Evolutionary conservation across 2,888 invertebrate species (phyloP).

Genomic region (Nasonia oneida): DNA sequence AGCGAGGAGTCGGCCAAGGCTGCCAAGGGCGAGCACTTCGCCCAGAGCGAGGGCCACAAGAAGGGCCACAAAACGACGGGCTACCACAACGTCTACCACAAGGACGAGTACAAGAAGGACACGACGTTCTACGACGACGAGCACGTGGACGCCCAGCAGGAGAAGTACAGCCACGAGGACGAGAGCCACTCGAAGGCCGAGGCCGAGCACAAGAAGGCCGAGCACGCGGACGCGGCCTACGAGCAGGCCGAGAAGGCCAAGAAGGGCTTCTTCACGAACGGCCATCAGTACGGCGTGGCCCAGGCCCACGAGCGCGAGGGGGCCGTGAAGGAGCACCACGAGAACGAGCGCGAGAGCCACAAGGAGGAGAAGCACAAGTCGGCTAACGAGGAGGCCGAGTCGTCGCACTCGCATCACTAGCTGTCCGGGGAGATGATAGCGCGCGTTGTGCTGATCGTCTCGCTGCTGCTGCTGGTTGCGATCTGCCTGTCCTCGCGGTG

Average conservation of each 20-base stretch:
- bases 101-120: conserved; percentile 89
- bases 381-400: conserved; percentile 17
- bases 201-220: conserved; percentile 78
- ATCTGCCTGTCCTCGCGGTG: background rate
- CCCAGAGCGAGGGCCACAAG: conserved; percentile 83
- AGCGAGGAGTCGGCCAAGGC: conserved; percentile 82
- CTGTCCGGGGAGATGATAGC: no score
- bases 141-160: conserved; percentile 84
- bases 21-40: conserved; percentile 82
- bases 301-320: conserved; percentile 80
- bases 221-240: conserved; percentile 78
- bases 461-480: no score
- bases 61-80: conserved; percentile 87
- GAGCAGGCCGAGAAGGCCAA: conserved; percentile 80
- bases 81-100: conserved; percentile 87
- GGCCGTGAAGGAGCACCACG: conserved; percentile 64
- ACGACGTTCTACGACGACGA: conserved; percentile 88
- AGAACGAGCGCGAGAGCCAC: conserved; percentile 33
- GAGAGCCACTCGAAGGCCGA: conserved; percentile 79
- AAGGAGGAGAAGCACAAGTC: conserved; percentile 40
- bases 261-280: conserved; percentile 80
- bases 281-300: conserved; percentile 80
- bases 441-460: no score
- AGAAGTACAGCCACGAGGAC: conserved; percentile 81
- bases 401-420: conserved; percentile 47